Percentiles rank a stretch among this genome's conserved stretches.
These are phyloP conservation scores for Cordilura impudica DNA, from an alignment of 2,888 invertebrate species.

Conservation along the genomic window DNA sequence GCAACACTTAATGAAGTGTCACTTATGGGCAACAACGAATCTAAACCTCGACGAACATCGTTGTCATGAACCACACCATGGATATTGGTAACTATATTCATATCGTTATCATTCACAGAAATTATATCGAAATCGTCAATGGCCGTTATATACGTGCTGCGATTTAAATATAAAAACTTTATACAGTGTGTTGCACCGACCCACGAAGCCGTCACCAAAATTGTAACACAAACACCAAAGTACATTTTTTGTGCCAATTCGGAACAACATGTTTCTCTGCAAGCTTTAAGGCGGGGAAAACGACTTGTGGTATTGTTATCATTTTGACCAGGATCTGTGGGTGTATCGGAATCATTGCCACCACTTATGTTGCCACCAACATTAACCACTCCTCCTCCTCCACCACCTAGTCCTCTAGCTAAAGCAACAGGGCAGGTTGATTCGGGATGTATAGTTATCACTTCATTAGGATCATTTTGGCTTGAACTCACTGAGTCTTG, in stretches of 20 bases:
- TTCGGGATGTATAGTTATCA: constrained; percentile 74
- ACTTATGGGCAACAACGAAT: constrained; percentile 69
- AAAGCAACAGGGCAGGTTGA: constrained; percentile 48
- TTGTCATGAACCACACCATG: constrained; percentile 66
- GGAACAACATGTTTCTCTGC: constrained; percentile 88
- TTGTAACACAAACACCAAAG: constrained; percentile 91
- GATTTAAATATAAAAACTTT: constrained; percentile 87
- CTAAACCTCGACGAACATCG: constrained; percentile 50
- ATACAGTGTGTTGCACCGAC: constrained; percentile 95
- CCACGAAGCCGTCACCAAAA: constrained; percentile 93
- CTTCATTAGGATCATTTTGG: constrained; percentile 81
- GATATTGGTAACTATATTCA: constrained; percentile 64
- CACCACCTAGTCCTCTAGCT: constrained; percentile 58
- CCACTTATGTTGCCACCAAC: constrained; percentile 67
- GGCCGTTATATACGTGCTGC: constrained; percentile 72
- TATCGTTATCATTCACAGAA: constrained; percentile 66
- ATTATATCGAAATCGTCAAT: constrained; percentile 69
- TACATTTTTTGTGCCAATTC: constrained; percentile 92
- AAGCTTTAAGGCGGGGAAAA: constrained; percentile 77
- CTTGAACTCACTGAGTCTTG: constrained; percentile 81
- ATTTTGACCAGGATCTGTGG: constrained; percentile 68
- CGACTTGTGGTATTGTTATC: constrained; percentile 69
- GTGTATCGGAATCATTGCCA: constrained; percentile 70
- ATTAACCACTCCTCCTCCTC: constrained; percentile 60
- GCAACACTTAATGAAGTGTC: constrained; percentile 68